Evolutionary conservation across 2,113 vertebrate genomes (phyloP).

Genomic region (Noturus placidus): DNA sequence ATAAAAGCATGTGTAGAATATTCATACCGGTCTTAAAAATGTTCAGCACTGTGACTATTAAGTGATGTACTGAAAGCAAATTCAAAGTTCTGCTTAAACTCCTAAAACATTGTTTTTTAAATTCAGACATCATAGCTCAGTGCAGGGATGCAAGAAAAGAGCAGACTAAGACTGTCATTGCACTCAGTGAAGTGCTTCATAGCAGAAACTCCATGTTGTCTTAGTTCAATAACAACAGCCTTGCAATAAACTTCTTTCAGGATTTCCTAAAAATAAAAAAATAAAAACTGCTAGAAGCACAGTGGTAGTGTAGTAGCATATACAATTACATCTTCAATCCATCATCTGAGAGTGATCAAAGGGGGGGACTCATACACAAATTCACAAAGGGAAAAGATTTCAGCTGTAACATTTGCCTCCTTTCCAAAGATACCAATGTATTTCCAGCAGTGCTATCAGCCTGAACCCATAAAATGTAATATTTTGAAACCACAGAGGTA

Average conservation of each 20-base stretch:
- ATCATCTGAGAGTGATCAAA: conserved; percentile 35
- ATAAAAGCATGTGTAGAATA: background rate
- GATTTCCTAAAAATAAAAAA: conserved; percentile 7
- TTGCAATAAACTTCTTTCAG: conserved; percentile 7
- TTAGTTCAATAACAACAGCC: conserved; percentile 14
- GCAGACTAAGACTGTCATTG: conserved; percentile 3
- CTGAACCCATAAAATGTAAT: conserved; percentile 27
- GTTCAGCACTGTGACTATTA: background rate
- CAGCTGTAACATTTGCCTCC: conserved; percentile 22
- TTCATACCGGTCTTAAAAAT: background rate
- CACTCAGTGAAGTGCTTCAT: conserved; percentile 9
- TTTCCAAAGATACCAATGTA: conserved; percentile 25
- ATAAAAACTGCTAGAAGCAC: conserved; percentile 21
- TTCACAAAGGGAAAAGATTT: conserved; percentile 33
- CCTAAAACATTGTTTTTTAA: background rate
- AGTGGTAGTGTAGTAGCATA: background rate
- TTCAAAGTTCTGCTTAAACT: background rate
- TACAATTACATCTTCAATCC: conserved; percentile 31
- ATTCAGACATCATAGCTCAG: conserved; percentile 27
- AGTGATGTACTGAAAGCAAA: conserved; percentile 6
- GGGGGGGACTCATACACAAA: conserved; percentile 16
- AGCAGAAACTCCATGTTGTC: conserved; percentile 9
- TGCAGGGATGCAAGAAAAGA: conserved; percentile 4
- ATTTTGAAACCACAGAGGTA: conserved; percentile 15
- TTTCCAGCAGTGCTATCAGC: conserved; percentile 31